Base-by-base conservation (phyloP, 2,797 vertebrate genomes). In the Capromys pilorides region DNA sequence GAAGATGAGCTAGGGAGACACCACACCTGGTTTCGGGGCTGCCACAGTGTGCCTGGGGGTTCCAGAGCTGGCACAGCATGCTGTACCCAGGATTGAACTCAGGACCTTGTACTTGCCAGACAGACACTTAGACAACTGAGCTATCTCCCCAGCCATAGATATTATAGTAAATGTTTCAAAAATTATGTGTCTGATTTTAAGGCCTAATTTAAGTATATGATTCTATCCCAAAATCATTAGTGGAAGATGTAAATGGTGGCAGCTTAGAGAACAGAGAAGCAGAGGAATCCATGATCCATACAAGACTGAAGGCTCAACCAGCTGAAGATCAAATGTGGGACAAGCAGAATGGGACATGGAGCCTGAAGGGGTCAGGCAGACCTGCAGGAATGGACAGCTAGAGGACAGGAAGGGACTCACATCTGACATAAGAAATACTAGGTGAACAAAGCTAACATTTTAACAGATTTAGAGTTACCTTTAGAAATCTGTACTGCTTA, bases 91-190 rank as follows among this genome's bases (percentile, higher is more conserved):
- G 54, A 57, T 14, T 57, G 54, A 57, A 57, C 54, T 57, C 54
- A 57, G 54, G 54, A 18, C 51, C 16, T 57, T 18, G 16, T 5
- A 14, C 54, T 57, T 57, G 54, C 54, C 54, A 57, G 54, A 14
- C 54, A 57, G 54, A 18, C 54, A 57, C 54, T 18, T 57, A 51
- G 10, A 54, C 51, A 3, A 14, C 51, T 54, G 10, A 54, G 54
- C 54, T 57, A 57, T 16, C 54, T 57, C 14, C 54, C 54, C 54
- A 57, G 54, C 14, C 54, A 57, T 57, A 57, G 18, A 16, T 61
- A 81, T 39, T 82, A 4, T n/a, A 91, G 24, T 81, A 45, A 89
- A 86, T n/a, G 11, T 49, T 82, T 85, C 10, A 87, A 87, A 94
- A 69, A 64, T 45, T 13, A 88, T 84, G 82, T 87, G 19, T 94